These are phyloP conservation scores for Gastrophysa polygoni DNA, from an alignment of 2,888 invertebrate species.

Conservation along the genomic window DNA sequence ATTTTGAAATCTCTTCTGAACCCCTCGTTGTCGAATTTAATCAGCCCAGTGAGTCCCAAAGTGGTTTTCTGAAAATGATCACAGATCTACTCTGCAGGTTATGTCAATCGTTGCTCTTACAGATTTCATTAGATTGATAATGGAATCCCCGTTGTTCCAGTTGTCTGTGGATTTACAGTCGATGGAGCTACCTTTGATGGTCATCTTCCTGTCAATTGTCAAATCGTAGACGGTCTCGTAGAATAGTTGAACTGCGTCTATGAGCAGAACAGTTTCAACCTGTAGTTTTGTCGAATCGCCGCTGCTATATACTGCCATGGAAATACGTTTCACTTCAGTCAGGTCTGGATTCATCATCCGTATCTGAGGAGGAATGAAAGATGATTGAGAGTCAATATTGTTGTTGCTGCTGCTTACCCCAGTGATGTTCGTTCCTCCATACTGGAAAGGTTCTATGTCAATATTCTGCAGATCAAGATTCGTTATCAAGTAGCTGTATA, in stretches of 20 bases:
- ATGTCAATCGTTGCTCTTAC: constrained; percentile 60
- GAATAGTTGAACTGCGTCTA: constrained; percentile 84
- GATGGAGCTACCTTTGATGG: constrained; percentile 37
- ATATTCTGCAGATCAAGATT: constrained; percentile 66
- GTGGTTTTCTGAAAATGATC: constrained; percentile 65
- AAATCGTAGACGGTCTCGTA: constrained; percentile 78
- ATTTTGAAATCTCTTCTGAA: constrained; percentile 72
- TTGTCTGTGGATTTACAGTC: constrained; percentile 66
- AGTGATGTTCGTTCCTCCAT: constrained; percentile 67
- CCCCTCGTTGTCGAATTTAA: constrained; percentile 81
- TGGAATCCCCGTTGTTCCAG: constrained; percentile 82
- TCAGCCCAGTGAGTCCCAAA: constrained; percentile 75
- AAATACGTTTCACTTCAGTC: constrained; percentile 52
- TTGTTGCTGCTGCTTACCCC: constrained; percentile 50
- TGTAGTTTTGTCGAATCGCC: constrained; percentile 53
- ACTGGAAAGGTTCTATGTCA: constrained; percentile 63
- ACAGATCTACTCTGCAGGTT: background rate
- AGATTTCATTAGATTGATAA: constrained; percentile 83
- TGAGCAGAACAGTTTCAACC: constrained; percentile 79
- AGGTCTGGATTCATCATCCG: constrained; percentile 68
- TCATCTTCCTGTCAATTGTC: constrained; percentile 31
- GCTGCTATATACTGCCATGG: constrained; percentile 29
- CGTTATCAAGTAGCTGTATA: constrained; percentile 64
- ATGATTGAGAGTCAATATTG: background rate
- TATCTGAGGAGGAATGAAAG: constrained; percentile 53